Evolutionary conservation across 2,113 vertebrate genomes (phyloP).

Genomic region (Dasypus novemcinctus): DNA sequence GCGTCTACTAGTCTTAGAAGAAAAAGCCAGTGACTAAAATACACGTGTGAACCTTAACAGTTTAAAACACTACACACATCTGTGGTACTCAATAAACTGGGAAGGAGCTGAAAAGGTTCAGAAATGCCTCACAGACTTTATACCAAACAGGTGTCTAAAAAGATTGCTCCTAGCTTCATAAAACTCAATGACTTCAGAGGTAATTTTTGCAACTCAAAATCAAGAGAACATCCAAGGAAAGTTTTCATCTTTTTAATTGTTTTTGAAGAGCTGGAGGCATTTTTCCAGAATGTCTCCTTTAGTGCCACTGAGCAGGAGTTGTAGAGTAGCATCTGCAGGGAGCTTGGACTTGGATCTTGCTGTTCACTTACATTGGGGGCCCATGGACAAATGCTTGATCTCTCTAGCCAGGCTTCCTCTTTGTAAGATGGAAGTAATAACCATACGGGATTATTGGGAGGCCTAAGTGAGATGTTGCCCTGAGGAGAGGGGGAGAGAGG

Average conservation of each 20-base stretch:
- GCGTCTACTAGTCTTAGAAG: neutral
- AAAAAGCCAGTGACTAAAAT: neutral
- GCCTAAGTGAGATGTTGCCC: neutral
- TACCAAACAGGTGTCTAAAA: neutral
- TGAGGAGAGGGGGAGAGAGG: too few relatives aligned
- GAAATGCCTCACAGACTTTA: neutral
- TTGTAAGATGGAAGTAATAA: neutral
- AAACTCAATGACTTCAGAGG: neutral
- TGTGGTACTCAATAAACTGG: neutral
- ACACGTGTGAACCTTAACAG: neutral
- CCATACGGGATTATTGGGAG: neutral
- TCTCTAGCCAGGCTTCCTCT: neutral
- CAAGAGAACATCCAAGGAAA: neutral
- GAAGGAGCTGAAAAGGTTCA: neutral
- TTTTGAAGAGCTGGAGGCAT: neutral
- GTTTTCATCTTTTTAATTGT: neutral
- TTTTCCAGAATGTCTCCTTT: neutral
- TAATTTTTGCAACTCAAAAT: neutral
- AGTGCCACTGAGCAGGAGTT: neutral
- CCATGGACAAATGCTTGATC: neutral
- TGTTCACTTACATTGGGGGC: neutral
- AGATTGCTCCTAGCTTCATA: neutral
- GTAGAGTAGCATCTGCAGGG: too few relatives aligned
- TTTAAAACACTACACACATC: neutral
- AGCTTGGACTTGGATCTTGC: neutral